Conservation (phyloP, 2,113 vertebrate genomes). For the Sciurus niger region DNA sequence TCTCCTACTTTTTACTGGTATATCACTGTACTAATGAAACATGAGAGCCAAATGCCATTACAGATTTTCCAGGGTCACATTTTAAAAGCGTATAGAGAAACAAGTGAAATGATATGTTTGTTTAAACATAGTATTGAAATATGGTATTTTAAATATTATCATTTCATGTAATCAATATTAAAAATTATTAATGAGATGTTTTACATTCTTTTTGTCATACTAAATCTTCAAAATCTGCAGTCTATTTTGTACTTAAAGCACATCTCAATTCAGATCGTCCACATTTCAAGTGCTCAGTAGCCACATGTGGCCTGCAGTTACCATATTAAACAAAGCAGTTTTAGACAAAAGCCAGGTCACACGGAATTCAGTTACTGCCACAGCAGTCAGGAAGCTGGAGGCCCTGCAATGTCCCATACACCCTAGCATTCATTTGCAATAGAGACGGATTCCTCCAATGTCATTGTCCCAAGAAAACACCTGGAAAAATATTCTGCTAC, state of each 20-base stretch:
- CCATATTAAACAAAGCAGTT: neutral
- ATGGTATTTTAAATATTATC: neutral
- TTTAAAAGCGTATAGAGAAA: neutral
- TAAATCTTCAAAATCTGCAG: neutral
- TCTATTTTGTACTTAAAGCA: neutral
- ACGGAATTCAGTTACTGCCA: neutral
- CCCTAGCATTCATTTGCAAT: neutral
- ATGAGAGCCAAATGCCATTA: neutral
- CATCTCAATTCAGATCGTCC: neutral
- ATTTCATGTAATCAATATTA: neutral
- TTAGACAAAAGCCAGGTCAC: neutral
- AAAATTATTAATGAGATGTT: neutral
- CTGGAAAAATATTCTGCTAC: neutral
- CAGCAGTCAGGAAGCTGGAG: neutral
- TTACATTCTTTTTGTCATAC: neutral
- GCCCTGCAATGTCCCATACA: neutral
- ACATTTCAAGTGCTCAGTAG: neutral
- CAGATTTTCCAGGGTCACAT: neutral
- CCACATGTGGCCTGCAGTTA: neutral
- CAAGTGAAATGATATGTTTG: neutral
- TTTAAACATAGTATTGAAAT: neutral
- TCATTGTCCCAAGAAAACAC: neutral
- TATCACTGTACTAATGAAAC: neutral
- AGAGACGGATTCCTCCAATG: neutral
- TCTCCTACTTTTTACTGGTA: neutral